These are phyloP conservation scores for Jordanella pulchra DNA, from an alignment of 2,797 vertebrate genomes.

Conservation along the genomic window DNA sequence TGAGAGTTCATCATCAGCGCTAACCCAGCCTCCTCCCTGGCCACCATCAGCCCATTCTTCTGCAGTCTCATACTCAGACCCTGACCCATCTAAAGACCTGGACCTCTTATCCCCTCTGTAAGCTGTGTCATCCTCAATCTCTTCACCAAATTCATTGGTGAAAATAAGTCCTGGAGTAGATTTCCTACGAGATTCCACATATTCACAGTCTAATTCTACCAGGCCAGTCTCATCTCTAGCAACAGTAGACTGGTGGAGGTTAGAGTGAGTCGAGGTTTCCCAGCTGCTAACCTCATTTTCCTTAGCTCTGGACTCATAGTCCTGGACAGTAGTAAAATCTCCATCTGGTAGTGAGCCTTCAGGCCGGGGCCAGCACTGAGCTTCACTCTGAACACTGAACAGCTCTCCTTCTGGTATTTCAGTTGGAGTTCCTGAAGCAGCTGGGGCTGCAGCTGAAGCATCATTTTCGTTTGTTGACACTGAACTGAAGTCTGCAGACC, in stretches of 20 bases:
- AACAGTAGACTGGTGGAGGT: slow-evolving; percentile 60
- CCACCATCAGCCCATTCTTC: slow-evolving; percentile 77
- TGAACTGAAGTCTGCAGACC: slow-evolving; percentile 85
- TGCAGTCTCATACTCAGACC: slow-evolving; percentile 76
- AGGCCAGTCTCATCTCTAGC: slow-evolving; percentile 39
- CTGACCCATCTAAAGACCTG: slow-evolving; percentile 70
- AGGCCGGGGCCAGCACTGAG: slow-evolving; percentile 67
- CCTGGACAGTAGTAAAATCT: slow-evolving; percentile 63
- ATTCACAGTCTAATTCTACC: slow-evolving; percentile 22
- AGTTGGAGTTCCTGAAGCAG: slow-evolving; percentile 37
- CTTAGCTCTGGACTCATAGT: slow-evolving; percentile 55
- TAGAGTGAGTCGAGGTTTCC: slow-evolving; percentile 69
- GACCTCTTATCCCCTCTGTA: slow-evolving; percentile 44
- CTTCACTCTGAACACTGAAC: slow-evolving; percentile 56
- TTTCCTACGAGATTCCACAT: slow-evolving; percentile 47
- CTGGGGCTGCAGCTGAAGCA: slow-evolving; percentile 20
- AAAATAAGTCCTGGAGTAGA: slow-evolving; percentile 78
- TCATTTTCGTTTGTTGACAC: slow-evolving; percentile 64
- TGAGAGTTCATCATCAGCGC: slow-evolving; percentile 67
- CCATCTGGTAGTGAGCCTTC: slow-evolving; percentile 49
- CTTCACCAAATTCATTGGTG: slow-evolving; percentile 76
- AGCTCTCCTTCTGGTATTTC: slow-evolving; percentile 59
- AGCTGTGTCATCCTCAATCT: slow-evolving; percentile 62
- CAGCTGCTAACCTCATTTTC: slow-evolving; percentile 75
- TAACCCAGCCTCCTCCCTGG: slow-evolving; percentile 68